phyloP scores from a whole-genome alignment of 37 sponge, comb jelly and placozoan species.

The Chondrosia reniformis region DNA sequence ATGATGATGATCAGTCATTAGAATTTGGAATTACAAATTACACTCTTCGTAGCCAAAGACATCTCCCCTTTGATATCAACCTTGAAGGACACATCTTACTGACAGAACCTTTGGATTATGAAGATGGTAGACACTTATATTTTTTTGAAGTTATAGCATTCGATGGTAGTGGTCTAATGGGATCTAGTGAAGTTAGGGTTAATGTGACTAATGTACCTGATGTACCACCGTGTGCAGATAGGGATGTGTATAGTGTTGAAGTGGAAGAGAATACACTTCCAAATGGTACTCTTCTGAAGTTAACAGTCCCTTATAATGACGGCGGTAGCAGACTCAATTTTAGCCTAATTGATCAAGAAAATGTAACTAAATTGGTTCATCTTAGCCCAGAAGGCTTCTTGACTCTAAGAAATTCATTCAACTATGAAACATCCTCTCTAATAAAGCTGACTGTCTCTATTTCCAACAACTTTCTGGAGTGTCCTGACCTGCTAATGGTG shows the following conservation, averaged over 20 bases:
- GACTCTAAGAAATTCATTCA: slow-evolving; percentile 19
- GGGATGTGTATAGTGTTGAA: background rate
- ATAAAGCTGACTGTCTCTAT: slow-evolving; percentile 28
- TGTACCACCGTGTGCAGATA: slow-evolving; percentile 29
- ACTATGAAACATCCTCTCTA: slow-evolving; percentile 33
- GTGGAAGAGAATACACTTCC: slow-evolving; percentile 48
- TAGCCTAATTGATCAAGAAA: background rate
- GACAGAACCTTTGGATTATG: slow-evolving; percentile 38
- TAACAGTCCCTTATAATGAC: slow-evolving; percentile 18
- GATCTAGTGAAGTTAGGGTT: slow-evolving; percentile 25
- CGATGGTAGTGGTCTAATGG: slow-evolving; percentile 36
- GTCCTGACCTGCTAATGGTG: background rate
- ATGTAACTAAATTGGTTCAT: slow-evolving; percentile 11
- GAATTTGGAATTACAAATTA: background rate
- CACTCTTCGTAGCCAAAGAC: background rate
- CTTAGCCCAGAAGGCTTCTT: slow-evolving; percentile 7
- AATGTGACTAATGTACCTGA: slow-evolving; percentile 49
- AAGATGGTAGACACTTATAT: slow-evolving; percentile 22
- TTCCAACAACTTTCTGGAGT: slow-evolving; percentile 33
- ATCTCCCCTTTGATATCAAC: slow-evolving; percentile 41
- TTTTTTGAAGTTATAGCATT: slow-evolving; percentile 43
- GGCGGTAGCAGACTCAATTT: slow-evolving; percentile 31
- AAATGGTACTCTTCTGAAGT: slow-evolving; percentile 25
- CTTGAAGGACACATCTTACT: slow-evolving; percentile 22
- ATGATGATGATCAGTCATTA: slow-evolving; percentile 27